Conservation (phyloP, 1,140 invertebrate genomes). For the Arion vulgaris region DNA sequence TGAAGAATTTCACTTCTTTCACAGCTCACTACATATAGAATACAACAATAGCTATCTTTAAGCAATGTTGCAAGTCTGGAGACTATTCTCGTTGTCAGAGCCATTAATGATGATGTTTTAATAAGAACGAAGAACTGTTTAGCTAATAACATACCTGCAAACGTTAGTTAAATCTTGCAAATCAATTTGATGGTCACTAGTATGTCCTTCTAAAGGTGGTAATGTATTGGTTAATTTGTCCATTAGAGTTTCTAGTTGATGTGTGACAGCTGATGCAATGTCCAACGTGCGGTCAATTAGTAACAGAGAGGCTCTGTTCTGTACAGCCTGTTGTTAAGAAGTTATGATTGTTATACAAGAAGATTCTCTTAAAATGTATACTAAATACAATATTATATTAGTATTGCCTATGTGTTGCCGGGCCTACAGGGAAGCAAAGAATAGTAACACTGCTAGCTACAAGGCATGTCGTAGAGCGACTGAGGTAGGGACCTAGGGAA, state of each 20-base stretch:
- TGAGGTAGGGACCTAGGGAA: too few relatives aligned
- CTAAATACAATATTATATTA: background rate
- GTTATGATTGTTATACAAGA: background rate
- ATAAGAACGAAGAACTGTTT: background rate
- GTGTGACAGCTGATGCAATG: slow-evolving; percentile 76
- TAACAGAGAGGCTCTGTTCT: slow-evolving; percentile 77
- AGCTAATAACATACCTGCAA: slow-evolving; percentile 72
- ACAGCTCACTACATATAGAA: too few relatives aligned
- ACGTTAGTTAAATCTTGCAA: slow-evolving; percentile 78
- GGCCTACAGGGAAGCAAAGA: too few relatives aligned
- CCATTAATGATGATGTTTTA: too few relatives aligned
- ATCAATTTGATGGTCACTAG: slow-evolving; percentile 79
- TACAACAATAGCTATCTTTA: too few relatives aligned
- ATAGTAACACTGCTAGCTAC: too few relatives aligned
- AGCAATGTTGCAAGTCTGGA: too few relatives aligned
- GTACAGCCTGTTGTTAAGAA: slow-evolving; percentile 72
- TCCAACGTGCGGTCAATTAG: slow-evolving; percentile 81
- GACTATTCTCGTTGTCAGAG: too few relatives aligned
- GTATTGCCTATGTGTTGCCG: too few relatives aligned
- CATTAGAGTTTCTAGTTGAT: slow-evolving; percentile 78
- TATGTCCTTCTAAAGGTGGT: slow-evolving; percentile 78
- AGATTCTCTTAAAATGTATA: background rate
- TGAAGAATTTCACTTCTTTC: too few relatives aligned
- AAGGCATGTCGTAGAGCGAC: too few relatives aligned
- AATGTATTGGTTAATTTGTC: slow-evolving; percentile 78